Percentiles rank a stretch among this genome's conserved stretches.
phyloP scores from a whole-genome alignment of 2,113 vertebrate species.

The Mohoua ochrocephala region DNA sequence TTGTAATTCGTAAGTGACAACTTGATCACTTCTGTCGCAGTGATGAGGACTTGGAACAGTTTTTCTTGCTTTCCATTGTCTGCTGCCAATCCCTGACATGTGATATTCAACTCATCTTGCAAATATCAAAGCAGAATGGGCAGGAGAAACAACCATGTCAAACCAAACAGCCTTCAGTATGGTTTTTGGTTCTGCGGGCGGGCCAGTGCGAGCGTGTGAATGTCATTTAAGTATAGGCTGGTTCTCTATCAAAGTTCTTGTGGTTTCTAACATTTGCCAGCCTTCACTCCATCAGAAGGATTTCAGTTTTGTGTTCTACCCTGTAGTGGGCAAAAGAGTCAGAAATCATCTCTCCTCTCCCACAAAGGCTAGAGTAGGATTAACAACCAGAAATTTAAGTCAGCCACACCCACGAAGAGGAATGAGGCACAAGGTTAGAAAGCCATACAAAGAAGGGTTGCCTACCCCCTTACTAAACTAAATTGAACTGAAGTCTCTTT shows the following conservation, averaged over 20 bases:
- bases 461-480: constrained; percentile 6
- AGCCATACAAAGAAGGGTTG: constrained; percentile 28
- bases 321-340: neutral
- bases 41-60: neutral
- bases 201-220: neutral
- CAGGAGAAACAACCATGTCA: neutral
- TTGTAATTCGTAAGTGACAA: constrained; percentile 30
- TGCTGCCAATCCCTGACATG: neutral
- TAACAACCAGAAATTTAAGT: constrained; percentile 33
- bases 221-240: neutral
- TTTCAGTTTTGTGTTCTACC: neutral
- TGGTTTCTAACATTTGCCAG: constrained; percentile 19
- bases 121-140: neutral
- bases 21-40: neutral
- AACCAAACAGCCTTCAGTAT: neutral
- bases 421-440: constrained; percentile 46
- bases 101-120: neutral
- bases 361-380: neutral
- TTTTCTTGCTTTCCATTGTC: constrained; percentile 22
- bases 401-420: constrained; percentile 28
- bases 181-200: neutral
- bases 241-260: neutral
- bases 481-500: constrained; percentile 1
- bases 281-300: neutral
- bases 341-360: neutral